A percentile compares a stretch with the other conserved stretches of the same genome.
Evolutionary conservation across 2,888 invertebrate species (phyloP).

Genomic region (Agonopterix heracliana): DNA sequence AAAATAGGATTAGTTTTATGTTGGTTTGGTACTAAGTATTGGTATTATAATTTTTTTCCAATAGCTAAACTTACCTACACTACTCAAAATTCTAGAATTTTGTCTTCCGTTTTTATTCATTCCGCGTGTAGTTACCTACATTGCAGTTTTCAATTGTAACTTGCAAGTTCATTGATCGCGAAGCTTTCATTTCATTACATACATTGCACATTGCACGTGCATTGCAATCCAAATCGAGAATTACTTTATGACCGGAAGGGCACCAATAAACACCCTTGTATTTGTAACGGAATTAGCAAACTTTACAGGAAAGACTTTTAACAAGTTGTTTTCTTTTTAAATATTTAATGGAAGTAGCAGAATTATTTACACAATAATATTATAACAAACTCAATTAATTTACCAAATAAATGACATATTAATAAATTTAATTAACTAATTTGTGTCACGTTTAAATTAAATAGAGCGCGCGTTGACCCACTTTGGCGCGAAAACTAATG

Average conservation of each 20-base stretch:
- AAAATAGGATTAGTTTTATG: too few relatives aligned
- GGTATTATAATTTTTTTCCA: too few relatives aligned
- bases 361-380: neutral
- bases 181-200: too few relatives aligned
- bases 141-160: too few relatives aligned
- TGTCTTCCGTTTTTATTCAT: too few relatives aligned
- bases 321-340: neutral
- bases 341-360: neutral
- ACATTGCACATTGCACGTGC: constrained; percentile 19
- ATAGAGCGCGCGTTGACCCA: constrained; percentile 45
- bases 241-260: constrained; percentile 23
- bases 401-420: constrained; percentile 47
- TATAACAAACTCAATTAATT: constrained; percentile 8
- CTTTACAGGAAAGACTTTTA: neutral
- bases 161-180: too few relatives aligned
- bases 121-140: too few relatives aligned
- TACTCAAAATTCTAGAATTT: too few relatives aligned
- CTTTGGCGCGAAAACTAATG: constrained; percentile 55
- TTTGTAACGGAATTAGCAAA: neutral
- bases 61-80: too few relatives aligned
- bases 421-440: constrained; percentile 16
- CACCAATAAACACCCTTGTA: constrained; percentile 13
- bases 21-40: too few relatives aligned
- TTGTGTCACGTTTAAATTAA: constrained; percentile 13
- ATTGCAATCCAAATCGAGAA: constrained; percentile 24